Base-by-base conservation (phyloP, 2,797 vertebrate species). In the Halcyon chelicuti region DNA sequence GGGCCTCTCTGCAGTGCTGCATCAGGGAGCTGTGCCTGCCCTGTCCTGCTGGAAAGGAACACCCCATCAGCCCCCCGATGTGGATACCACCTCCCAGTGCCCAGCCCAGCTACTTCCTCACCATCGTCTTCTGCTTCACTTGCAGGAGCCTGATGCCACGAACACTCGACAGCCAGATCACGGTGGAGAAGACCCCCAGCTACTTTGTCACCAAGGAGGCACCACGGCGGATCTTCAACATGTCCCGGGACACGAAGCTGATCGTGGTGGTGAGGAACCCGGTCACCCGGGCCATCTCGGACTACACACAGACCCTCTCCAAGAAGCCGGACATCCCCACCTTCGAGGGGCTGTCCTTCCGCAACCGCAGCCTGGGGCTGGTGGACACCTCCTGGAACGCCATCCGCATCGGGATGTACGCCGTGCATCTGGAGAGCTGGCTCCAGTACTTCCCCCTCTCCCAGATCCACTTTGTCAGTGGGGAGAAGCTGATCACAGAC, bases 191-290 rank as follows among this genome's bases (percentile, higher is more conserved):
- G 98, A 99, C 99, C 1, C 99, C 99, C 73, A 99, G 99, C 97
- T 99, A 99, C 95, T 99, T 99, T 1, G 99, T 99, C 84, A 99
- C 99, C 39, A 98, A 98, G 25, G 99, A 99, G 88, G 99, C 99
- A 0, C 99, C 99, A 0, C 97, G 98, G 15, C 98, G 99, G 3
- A 99, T 99, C 96, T 98, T 98, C 97, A 98, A 98, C 95, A 99
- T 99, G 99, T 99, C 99, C 16, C 98, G 97, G 5, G 97, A 98
- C 96, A 99, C 99, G 7, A 99, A 99, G 96, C 98, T 99, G 96
- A 99, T 99, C 1, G 99, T 99, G 88, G 99, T 99, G 88, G 99
- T 99, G 76, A 98, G 99, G 8, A 99, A 99, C 97, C 99, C 99
- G 0, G 99, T 99, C 86, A 99, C 99, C 4, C 96, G 99, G 14